Evolutionary conservation across 2,113 vertebrate genomes (phyloP), one percentile per base, ranked within the genome.

Genomic region (Montifringilla adamsi): DNA sequence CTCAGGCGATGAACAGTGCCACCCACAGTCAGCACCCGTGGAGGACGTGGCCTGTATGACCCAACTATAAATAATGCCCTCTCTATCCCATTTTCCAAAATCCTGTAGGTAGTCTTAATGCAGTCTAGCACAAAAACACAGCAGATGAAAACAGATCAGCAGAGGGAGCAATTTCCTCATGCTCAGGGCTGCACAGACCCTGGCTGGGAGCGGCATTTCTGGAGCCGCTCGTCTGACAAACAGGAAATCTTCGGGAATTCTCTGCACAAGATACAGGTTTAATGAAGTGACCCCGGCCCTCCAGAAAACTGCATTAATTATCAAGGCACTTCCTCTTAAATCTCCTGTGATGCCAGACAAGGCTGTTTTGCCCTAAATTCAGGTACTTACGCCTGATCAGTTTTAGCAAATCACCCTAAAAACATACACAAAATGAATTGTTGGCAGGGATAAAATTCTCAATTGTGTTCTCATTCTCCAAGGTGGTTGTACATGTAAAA

Each of bases 81-180:
- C 59, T 74, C 27, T 19, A 16, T 10, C 37, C 26, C 8, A 9
- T 53, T 83, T n/a, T 31, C 72, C 53, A 22, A 66, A 70, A 50
- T 27, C 46, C 31, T 12, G 2, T 3, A 12, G 11, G 21, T 13
- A 77, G 41, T 10, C 27, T 11, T 39, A 41, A 11, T n/a, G 52
- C 35, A 52, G 37, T 22, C 37, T 26, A 35, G 18, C 43, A 59
- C 41, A 39, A 74, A 85, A 91, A 11, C 24, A 23, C 1, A 17
- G 17, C 14, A 68, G 69, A 56, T 55, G 47, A 16, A 39, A 67
- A 72, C 1, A 30, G 2, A 64, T n/a, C 84, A 74, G 82, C 89
- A 95, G 91, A 77, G 87, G 90, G 90, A 95, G 91, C 55, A 66
- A 39, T n/a, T 52, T 90, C 63, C 43, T 39, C 52, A 52, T 1